phyloP scores from a whole-genome alignment of 2,797 vertebrate genomes.

The Semaprochilodus insignis region DNA sequence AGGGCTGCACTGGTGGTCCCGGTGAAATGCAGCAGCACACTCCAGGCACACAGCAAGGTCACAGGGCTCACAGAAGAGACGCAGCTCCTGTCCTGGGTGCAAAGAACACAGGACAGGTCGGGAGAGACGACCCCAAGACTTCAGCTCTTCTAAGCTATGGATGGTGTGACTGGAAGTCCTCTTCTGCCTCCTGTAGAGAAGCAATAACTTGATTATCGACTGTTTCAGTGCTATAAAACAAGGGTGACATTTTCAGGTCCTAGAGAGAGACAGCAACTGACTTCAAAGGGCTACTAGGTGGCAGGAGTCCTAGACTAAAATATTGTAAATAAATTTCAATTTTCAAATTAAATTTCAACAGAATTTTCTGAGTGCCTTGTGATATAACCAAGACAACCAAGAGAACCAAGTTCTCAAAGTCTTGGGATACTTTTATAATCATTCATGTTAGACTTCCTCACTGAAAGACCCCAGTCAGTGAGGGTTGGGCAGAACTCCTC shows the following conservation, averaged over 20 bases:
- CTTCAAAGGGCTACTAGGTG: not conserved
- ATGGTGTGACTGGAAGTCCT: constrained; percentile 83
- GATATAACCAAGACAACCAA: no score
- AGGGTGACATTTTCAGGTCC: not conserved
- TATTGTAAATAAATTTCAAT: not conserved
- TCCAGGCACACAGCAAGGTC: constrained; percentile 86
- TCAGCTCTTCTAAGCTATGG: constrained; percentile 78
- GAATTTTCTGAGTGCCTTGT: no score
- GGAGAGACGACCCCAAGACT: constrained; percentile 72
- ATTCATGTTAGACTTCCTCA: no score
- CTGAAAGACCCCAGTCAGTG: no score
- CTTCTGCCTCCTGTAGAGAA: constrained; percentile 85
- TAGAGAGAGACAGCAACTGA: not conserved
- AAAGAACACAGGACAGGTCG: constrained; percentile 83
- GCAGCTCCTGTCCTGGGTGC: constrained; percentile 87
- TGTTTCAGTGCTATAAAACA: not conserved
- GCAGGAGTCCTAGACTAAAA: not conserved
- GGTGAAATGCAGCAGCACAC: constrained; percentile 83
- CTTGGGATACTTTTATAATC: no score
- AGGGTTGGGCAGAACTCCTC: no score
- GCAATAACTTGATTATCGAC: not conserved
- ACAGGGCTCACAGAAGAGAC: constrained; percentile 89
- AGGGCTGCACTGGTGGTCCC: constrained; percentile 82
- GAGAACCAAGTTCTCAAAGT: no score
- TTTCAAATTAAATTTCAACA: no score